Base-by-base conservation (phyloP, 2,113 vertebrate species). In the Hypocryptadius cinnamomeus region DNA sequence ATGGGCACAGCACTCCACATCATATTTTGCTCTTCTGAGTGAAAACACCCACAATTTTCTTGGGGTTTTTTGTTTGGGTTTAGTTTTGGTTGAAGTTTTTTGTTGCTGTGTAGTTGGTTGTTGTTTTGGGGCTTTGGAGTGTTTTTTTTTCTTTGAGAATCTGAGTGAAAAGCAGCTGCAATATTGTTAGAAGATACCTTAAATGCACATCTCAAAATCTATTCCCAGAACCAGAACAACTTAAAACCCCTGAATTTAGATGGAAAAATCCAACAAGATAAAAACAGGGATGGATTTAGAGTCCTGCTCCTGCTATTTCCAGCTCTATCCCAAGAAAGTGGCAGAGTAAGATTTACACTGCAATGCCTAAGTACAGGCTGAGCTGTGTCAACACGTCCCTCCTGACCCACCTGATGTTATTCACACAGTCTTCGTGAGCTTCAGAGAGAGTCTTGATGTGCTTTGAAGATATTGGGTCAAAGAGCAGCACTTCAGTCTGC, bases 401-500 rank as follows among this genome's bases (percentile, higher is more conserved):
- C 74, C 84, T 79, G 37, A 96, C 97, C 85, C 42, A 99, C 99
- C 99, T 98, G 96, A 99, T 99, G 96, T 99, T 99, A 97, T 99
- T 99, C 78, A 99, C 99, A 88, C 99, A 99, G 96, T 99, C 99
- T 92, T 99, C 99, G 8, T 99, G 99, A 73, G 99, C 99, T 94
- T 99, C 99, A 24, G 99, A 98, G 85, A 99, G 97, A 35, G 99
- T 99, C 97, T 99, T 99, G 95, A 99, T 99, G 97, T 99, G 99
- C 97, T 98, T 98, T 95, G 99, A 99, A 74, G 99, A 99, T 93
- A 99, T 98, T 4, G 99, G 99, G 89, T 99, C 99, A 93, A 99
- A 99, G 94, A 99, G 98, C 50, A 99, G 98, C 48, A 99, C 99
- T 96, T 99, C 99, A 12, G 99, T 99, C 96, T 99, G 99, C 92